Conservation (phyloP, 1,140 invertebrate genomes). For the Cotesia chilonis region DNA sequence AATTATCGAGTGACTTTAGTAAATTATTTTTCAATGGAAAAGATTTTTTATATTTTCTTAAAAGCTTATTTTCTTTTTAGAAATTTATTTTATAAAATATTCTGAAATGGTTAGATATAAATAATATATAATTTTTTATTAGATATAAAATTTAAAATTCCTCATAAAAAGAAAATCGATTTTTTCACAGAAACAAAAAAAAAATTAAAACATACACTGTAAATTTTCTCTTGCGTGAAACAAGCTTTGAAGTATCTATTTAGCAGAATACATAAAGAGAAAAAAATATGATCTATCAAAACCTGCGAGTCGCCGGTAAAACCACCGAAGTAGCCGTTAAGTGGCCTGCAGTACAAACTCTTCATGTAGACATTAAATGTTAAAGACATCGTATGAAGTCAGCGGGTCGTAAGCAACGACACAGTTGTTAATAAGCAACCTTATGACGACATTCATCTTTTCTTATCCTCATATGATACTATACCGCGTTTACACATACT, state of each 20-base stretch:
- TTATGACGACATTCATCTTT: constrained; percentile 27
- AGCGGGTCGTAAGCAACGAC: constrained; percentile 24
- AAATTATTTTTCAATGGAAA: too few species aligned
- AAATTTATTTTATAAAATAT: too few species aligned
- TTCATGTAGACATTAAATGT: constrained; percentile 26
- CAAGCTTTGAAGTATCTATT: neutral
- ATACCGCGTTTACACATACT: neutral
- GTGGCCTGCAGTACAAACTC: constrained; percentile 9
- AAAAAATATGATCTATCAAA: constrained; percentile 22
- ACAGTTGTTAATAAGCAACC: constrained; percentile 13
- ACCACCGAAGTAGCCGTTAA: constrained; percentile 18
- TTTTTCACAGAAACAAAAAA: too few species aligned
- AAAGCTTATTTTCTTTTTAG: too few species aligned
- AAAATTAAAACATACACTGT: too few species aligned
- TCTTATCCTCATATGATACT: neutral
- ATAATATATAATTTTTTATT: too few species aligned
- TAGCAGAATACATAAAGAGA: neutral
- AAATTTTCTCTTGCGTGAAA: neutral
- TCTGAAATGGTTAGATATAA: too few species aligned
- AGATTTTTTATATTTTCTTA: too few species aligned
- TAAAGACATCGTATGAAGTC: constrained; percentile 28
- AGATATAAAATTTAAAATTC: too few species aligned
- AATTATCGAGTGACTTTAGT: too few species aligned
- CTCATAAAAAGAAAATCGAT: too few species aligned
- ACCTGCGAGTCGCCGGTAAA: neutral